These are phyloP conservation scores for Zophobas morio DNA, from an alignment of 1,140 invertebrate species.

Conservation along the genomic window DNA sequence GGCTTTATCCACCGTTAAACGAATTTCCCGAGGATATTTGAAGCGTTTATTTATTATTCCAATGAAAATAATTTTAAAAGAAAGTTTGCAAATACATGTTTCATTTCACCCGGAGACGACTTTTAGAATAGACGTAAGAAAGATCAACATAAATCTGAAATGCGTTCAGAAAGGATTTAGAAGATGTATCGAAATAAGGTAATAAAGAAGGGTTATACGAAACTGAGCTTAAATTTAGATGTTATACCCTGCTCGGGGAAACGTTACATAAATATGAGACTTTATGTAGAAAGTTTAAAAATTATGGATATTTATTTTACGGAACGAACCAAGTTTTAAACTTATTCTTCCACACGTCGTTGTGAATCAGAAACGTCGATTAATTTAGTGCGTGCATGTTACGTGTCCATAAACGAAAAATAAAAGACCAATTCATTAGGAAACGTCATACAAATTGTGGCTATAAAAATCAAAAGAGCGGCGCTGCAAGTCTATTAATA, in stretches of 20 bases:
- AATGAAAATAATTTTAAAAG: not conserved
- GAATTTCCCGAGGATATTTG: slow-evolving; percentile 10
- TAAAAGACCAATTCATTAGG: slow-evolving; percentile 7
- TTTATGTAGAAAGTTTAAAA: slow-evolving; percentile 61
- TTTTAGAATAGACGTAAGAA: slow-evolving; percentile 26
- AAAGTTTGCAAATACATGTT: slow-evolving; percentile 33
- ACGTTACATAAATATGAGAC: slow-evolving; percentile 58
- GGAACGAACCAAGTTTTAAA: slow-evolving; percentile 56
- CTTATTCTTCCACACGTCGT: slow-evolving; percentile 38
- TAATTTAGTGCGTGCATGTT: too few species aligned
- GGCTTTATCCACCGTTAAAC: slow-evolving; percentile 1
- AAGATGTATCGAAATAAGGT: slow-evolving; percentile 61
- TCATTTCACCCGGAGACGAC: slow-evolving; percentile 35
- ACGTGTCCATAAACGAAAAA: not conserved
- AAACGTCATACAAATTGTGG: slow-evolving; percentile 14
- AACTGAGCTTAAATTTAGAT: slow-evolving; percentile 62
- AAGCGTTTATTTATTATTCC: slow-evolving; percentile 14
- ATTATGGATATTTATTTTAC: slow-evolving; percentile 55
- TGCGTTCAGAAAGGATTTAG: slow-evolving; percentile 55
- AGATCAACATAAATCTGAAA: slow-evolving; percentile 35
- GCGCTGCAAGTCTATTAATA: slow-evolving; percentile 4
- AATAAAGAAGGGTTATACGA: slow-evolving; percentile 63
- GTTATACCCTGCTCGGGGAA: slow-evolving; percentile 56
- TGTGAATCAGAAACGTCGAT: too few species aligned
- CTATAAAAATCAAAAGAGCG: slow-evolving; percentile 18